Evolutionary conservation across 2,888 invertebrate species (phyloP), one percentile per base, ranked within the genome.

Genomic region (Ariolimax columbianus): DNA sequence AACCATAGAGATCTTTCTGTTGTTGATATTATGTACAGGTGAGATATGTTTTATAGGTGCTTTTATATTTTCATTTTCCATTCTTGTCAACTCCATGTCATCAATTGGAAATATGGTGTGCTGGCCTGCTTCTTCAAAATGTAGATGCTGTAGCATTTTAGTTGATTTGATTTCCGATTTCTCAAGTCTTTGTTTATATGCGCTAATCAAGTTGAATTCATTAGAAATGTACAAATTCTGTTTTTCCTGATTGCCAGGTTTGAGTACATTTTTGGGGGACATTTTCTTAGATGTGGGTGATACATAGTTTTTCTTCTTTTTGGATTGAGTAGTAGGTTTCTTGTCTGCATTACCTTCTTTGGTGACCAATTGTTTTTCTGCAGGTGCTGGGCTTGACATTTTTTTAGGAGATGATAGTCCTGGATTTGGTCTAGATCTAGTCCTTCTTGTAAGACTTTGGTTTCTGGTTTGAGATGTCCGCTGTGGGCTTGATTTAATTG

Each of bases 71-170:
- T 78, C 78, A 36, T 77, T 55, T 40, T 78, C 78, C 40, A 40
- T 63, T 14, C 63, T 78, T 43, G 82, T 82, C 26, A 82, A 59
- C 43, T 82, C 82, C 82, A 82, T 82, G 63, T 82, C 82, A 73
- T 73, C 75, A 17, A 4, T 43, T n/a, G 63, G 51, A 40, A 59
- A 73, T n/a, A 82, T 59, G 17, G 82, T 82, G 17, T 75, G 75
- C 9, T 82, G 75, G 30, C 36, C 63, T 33, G 1, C 43, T 43
- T 73, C 43, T 11, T 30, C 17, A 59, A n/a, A 30, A 43, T 51
- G 55, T 23, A 30, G 43, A 19, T 3, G 14, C 1, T 66, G 23
- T 47, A 30, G 2, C 17, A 14, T 33, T 17, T 17, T 26, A 47
- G 30, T 68, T 43, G 66, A 9, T 78, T 33, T 59, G 23, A 9